Conservation (phyloP, 2,113 vertebrate genomes). For the Tylochromis polylepis region DNA sequence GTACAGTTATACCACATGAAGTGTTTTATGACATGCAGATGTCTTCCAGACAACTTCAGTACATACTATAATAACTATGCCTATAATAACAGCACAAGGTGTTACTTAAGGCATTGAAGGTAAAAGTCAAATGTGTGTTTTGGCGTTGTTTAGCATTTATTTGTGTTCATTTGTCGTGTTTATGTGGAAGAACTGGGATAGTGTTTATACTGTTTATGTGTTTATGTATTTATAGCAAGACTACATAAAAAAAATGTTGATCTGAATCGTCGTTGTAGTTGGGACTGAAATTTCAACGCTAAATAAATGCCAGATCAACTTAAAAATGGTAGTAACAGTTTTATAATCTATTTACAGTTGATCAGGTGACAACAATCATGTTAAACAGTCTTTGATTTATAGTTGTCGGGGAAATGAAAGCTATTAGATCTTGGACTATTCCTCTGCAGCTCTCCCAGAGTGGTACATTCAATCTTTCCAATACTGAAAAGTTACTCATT, state of each 20-base stretch:
- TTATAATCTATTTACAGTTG: no score
- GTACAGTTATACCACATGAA: not conserved
- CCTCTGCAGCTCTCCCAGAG: no score
- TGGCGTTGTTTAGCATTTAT: not conserved
- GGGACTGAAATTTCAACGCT: not conserved
- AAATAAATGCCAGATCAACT: not conserved
- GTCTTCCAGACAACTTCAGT: rapidly evolving
- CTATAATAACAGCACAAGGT: not conserved
- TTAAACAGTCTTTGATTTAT: no score
- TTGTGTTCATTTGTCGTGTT: not conserved
- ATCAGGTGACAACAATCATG: not conserved
- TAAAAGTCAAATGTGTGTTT: not conserved
- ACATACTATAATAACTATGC: not conserved
- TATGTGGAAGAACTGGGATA: not conserved
- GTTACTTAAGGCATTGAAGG: not conserved
- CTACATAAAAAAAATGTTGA: not conserved
- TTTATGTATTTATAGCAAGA: not conserved
- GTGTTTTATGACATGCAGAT: not conserved
- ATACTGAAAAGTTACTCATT: no score
- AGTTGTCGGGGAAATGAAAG: no score
- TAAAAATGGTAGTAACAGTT: not conserved
- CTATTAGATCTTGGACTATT: no score
- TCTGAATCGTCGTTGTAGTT: not conserved
- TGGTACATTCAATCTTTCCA: no score
- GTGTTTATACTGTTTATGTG: not conserved